These are phyloP conservation scores for Craseonycteris thonglongyai DNA, from an alignment of 2,113 vertebrate genomes.

Conservation along the genomic window DNA sequence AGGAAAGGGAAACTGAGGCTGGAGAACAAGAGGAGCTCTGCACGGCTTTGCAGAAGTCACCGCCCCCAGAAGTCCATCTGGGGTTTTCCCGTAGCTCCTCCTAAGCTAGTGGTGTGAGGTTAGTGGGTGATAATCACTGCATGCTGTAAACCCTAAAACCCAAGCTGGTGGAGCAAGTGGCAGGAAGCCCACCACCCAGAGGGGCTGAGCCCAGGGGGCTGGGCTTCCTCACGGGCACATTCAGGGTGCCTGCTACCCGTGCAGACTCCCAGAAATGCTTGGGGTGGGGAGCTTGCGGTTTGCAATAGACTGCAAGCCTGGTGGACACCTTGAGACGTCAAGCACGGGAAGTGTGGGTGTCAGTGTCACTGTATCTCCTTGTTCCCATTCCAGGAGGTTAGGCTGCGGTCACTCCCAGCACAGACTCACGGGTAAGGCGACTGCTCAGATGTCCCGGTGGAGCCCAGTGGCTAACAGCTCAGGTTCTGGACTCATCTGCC, in stretches of 20 bases:
- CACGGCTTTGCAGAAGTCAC: rapidly evolving
- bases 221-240: not conserved
- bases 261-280: not conserved
- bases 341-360: not conserved
- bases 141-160: rapidly evolving
- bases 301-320: not conserved
- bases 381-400: not conserved
- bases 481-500: not conserved
- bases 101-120: rapidly evolving
- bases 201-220: not conserved
- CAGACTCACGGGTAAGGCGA: not conserved
- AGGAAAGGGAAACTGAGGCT: not conserved
- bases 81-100: rapidly evolving
- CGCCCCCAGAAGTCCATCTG: not conserved
- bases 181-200: not conserved
- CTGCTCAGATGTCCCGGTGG: not conserved
- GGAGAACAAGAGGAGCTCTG: not conserved
- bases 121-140: rapidly evolving
- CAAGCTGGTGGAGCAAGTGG: not conserved
- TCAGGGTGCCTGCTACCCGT: not conserved
- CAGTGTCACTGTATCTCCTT: not conserved
- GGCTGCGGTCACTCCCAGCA: not conserved
- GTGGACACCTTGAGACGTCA: not conserved
- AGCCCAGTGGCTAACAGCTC: not conserved
- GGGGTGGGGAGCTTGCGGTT: not conserved